A percentile compares a stretch with the other conserved stretches of the same genome.
These are phyloP conservation scores for Pipistrellus pipistrellus DNA, from an alignment of 2,797 vertebrate species.

Conservation along the genomic window DNA sequence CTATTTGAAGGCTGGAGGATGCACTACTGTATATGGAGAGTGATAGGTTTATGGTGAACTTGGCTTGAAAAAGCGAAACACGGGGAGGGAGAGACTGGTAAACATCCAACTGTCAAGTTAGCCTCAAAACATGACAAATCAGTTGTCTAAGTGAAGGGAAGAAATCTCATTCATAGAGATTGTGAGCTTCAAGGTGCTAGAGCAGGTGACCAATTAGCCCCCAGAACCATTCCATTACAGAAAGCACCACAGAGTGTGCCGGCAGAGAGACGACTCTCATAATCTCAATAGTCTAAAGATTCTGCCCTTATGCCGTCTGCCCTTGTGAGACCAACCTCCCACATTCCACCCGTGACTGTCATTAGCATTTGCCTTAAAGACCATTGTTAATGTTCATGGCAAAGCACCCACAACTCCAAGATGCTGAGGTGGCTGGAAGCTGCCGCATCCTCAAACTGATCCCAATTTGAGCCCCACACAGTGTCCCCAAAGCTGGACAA, in stretches of 20 bases:
- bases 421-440: constrained; percentile 78
- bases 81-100: background rate
- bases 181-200: background rate
- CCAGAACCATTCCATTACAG: background rate
- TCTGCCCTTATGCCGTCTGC: background rate
- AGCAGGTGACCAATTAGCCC: background rate
- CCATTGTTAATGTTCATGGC: constrained; percentile 30
- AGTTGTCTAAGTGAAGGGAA: background rate
- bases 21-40: background rate
- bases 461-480: background rate
- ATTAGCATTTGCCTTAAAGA: constrained; percentile 76
- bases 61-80: background rate
- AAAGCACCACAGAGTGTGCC: too few species aligned
- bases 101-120: background rate
- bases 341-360: constrained; percentile 46
- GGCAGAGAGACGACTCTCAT: background rate
- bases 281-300: background rate
- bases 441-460: constrained; percentile 54
- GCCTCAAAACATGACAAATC: background rate
- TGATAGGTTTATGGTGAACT: background rate
- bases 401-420: constrained; percentile 71
- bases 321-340: background rate
- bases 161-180: background rate
- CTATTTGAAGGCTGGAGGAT: background rate
- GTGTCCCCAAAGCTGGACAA: background rate